Evolutionary conservation across 2,888 invertebrate genomes (phyloP), one percentile per base, ranked within the genome.

Genomic region (Drosophila imparisetae): DNA sequence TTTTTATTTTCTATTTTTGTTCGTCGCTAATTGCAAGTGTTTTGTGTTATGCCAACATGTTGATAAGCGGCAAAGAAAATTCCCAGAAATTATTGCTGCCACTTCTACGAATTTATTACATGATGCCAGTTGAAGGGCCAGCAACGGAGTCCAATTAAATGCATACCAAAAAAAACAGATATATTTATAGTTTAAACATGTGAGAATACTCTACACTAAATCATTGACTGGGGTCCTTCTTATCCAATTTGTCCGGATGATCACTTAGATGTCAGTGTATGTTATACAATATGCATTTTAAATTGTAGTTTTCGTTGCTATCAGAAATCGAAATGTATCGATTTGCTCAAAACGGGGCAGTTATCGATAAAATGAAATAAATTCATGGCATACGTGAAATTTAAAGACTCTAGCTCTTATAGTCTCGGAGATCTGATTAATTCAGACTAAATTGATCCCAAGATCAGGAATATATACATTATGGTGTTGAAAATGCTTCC

Each of bases 1-100:
- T 52, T 54, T 29, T 15, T 36, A 32, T 11, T 65, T 77, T 71
- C 57, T 38, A 57, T 52, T 49, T 53, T 32, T 50, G 21, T 27
- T 38, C 36, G 49, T 11, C 48, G 55, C 78, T 81, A 81, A 81
- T 81, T 83, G 78, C 63, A 29, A 62, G 36, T 50, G 50, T 62
- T 74, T 61, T 45, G 53, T 48, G 15, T 29, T 34, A 42, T 61
- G 61, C 60, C 38, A 66, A 54, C 58, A 67, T 72, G 64, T 75
- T 75, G 70, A 80, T 80, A 79, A 79, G 52, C 59, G 52, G 62
- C 61, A 57, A 34, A n/a, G 48, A 49, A 78, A 78, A 50, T 53
- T 49, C 38, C 50, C 15, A 24, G 24, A 72, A 72, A 65, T 72
- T 60, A 60, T 72, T 52, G 59, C 59, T 54, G 52, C 57, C 30